These are phyloP conservation scores for Lepus oiostolus DNA, from an alignment of 2,797 vertebrate genomes.

Conservation along the genomic window DNA sequence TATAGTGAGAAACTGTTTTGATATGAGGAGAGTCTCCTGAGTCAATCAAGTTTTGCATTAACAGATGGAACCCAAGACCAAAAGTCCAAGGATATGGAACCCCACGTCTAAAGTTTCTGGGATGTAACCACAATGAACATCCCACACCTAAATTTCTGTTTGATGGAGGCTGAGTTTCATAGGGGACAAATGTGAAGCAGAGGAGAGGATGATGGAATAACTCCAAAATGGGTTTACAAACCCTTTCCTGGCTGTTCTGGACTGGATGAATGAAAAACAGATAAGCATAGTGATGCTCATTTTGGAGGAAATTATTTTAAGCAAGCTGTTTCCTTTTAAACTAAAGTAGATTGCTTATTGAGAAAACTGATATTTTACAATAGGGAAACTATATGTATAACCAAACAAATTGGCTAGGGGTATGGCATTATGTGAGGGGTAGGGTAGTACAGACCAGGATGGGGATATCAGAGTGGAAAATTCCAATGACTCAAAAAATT, in stretches of 20 bases:
- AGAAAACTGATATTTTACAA: constrained; percentile 29
- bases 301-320: constrained; percentile 38
- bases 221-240: rapidly evolving
- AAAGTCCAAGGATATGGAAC: neutral
- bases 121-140: neutral
- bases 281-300: neutral
- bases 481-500: neutral
- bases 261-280: neutral
- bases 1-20: neutral
- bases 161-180: neutral
- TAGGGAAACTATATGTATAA: neutral
- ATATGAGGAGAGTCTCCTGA: neutral
- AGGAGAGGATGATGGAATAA: neutral
- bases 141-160: neutral
- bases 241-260: neutral
- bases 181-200: neutral
- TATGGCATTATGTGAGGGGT: rapidly evolving
- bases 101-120: neutral
- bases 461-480: neutral
- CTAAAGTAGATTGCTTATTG: neutral
- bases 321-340: neutral
- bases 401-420: neutral
- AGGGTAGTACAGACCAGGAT: neutral
- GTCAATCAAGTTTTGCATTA: neutral
- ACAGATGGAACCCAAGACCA: neutral